Evolutionary conservation across 2,888 invertebrate genomes (phyloP), one percentile per base, ranked within the genome.

Genomic region (Eulithis prunata): DNA sequence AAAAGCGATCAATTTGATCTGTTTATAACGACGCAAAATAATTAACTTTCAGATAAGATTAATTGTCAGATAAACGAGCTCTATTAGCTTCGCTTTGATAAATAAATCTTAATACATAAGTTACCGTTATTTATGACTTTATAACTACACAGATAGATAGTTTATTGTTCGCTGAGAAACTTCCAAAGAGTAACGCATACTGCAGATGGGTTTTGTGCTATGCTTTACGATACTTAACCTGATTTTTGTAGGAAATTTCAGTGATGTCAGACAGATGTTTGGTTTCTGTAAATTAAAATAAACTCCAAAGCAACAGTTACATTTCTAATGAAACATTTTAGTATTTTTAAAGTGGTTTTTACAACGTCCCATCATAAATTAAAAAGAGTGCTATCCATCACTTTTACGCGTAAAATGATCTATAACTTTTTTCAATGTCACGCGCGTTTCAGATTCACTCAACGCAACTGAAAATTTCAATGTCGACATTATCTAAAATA

Each of bases 401-500:
- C 70, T 62, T 66, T 71, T 59, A 71, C 66, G 71, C 69, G 67
- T 62, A 63, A 63, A 57, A 59, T 51, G 59, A 74, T 78, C 61
- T 61, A 62, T 32, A 49, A 38, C 21, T 43, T 11, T 38, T 59
- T 52, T 52, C 80, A 84, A 82, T 82, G 84, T 81, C 85, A 81
- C 73, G 65, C 61, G 73, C 64, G 66, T 83, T 84, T 83, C 85
- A 85, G 80, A 81, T 81, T 75, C 78, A 79, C 79, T 80, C 80
- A 78, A 71, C 80, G 76, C 75, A 71, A 75, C 72, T 78, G 80
- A 80, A 81, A 80, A 81, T 87, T 88, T 91, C 92, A 92, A 91
- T 91, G 91, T 88, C 92, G 82, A 76, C 73, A 83, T 38, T 84
- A 89, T 85, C 90, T 87, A 91, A 93, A 93, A 93, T 93, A 91